phyloP scores from a whole-genome alignment of 2,113 vertebrate species.

The Arizona elegans region DNA sequence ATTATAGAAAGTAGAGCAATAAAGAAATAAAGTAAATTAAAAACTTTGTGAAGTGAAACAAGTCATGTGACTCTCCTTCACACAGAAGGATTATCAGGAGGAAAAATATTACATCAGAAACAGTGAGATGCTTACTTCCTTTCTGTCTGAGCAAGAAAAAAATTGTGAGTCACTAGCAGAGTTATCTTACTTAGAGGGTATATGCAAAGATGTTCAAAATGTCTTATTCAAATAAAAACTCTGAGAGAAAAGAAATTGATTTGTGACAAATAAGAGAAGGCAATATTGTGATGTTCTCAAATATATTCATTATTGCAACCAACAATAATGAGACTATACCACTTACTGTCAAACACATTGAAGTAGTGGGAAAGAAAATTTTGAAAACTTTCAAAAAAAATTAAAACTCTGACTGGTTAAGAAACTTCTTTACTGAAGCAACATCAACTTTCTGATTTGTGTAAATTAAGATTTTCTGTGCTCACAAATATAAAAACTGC shows the following conservation, averaged over 20 bases:
- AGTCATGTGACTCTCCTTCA: background rate
- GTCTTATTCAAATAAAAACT: background rate
- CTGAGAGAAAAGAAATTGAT: background rate
- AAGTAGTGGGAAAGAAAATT: background rate
- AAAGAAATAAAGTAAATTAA: background rate
- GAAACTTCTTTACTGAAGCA: background rate
- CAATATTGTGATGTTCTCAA: background rate
- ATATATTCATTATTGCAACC: background rate
- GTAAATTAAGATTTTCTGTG: background rate
- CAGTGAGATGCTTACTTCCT: background rate
- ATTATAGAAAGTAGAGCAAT: background rate
- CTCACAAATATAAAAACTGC: background rate
- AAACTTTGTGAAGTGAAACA: background rate
- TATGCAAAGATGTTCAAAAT: background rate
- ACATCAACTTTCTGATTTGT: background rate
- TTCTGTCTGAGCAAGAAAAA: background rate
- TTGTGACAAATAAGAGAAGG: background rate
- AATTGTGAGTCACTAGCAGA: background rate
- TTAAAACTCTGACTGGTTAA: background rate
- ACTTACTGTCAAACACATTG: background rate
- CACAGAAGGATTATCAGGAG: background rate
- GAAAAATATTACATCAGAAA: background rate
- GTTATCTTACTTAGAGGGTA: background rate
- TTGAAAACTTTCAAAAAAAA: background rate
- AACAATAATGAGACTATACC: background rate